phyloP scores from a whole-genome alignment of 2,888 invertebrate species.

The Protophormia terraenovae region DNA sequence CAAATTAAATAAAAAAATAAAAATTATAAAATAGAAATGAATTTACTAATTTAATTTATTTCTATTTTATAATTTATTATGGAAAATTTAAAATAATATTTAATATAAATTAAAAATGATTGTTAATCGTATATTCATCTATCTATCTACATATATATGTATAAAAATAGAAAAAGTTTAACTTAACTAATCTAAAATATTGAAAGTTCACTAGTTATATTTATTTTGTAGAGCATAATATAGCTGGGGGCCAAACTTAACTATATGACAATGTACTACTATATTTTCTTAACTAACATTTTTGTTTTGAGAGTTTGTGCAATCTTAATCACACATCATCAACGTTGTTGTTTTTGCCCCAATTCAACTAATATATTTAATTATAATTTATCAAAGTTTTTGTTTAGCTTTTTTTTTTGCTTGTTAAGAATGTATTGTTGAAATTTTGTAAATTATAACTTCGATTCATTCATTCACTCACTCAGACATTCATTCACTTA shows the following conservation, averaged over 20 bases:
- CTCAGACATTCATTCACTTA: not conserved
- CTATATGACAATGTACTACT: not conserved
- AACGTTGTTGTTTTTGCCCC: conserved; percentile 4
- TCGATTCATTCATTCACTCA: not conserved
- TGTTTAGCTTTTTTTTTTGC: not conserved
- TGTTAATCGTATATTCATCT: too few species aligned
- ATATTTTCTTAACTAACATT: not conserved
- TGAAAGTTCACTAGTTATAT: not conserved
- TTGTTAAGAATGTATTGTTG: conserved; percentile 47
- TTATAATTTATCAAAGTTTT: conserved; percentile 24
- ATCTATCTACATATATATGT: too few species aligned
- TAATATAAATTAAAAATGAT: not conserved
- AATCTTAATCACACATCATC: conserved; percentile 18
- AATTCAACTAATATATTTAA: conserved; percentile 46
- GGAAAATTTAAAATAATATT: not conserved
- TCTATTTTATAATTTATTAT: conserved; percentile 4
- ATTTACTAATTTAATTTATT: too few species aligned
- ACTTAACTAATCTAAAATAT: not conserved
- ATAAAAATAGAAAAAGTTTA: too few species aligned
- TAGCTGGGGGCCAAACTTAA: not conserved
- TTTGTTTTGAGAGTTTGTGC: not conserved
- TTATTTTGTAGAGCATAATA: not conserved
- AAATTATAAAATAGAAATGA: not conserved
- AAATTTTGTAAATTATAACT: conserved; percentile 24
- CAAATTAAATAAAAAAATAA: not conserved